A percentile compares a stretch with the other conserved stretches of the same genome.
Evolutionary conservation across 2,797 vertebrate species (phyloP).

Genomic region (Anguilla megastoma): DNA sequence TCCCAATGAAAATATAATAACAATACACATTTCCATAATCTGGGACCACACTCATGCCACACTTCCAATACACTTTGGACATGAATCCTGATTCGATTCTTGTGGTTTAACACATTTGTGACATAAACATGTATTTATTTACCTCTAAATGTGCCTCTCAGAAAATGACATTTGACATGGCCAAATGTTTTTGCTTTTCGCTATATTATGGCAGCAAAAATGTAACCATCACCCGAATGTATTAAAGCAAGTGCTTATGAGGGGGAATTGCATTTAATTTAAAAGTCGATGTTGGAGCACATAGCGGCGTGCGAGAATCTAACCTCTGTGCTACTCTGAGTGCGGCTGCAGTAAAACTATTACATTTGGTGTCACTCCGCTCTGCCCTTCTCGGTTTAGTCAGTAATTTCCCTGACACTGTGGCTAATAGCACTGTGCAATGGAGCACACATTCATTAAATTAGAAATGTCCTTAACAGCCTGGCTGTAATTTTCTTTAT

Average conservation of each 20-base stretch:
- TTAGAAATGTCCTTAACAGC: constrained; percentile 41
- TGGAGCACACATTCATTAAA: constrained; percentile 46
- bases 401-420: constrained; percentile 25
- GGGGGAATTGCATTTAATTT: background rate
- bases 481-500: constrained; percentile 22
- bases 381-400: constrained; percentile 24
- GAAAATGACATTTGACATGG: no score
- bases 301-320: background rate
- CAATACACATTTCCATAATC: background rate
- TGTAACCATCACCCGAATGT: no score
- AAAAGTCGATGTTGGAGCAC: background rate
- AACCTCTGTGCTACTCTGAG: constrained; percentile 6
- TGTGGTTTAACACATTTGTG: background rate
- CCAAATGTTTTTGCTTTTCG: background rate
- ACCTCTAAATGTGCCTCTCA: background rate
- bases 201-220: no score
- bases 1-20: no score
- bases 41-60: background rate
- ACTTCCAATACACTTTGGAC: background rate
- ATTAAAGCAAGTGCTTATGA: background rate
- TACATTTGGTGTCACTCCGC: constrained; percentile 12
- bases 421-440: constrained; percentile 47
- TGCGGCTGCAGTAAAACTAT: background rate
- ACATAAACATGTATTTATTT: background rate
- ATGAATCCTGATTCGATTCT: background rate